A percentile compares a stretch with the other conserved stretches of the same genome.
Evolutionary conservation across 2,888 invertebrate species (phyloP).

Genomic region (Sinhomidia bicolor): DNA sequence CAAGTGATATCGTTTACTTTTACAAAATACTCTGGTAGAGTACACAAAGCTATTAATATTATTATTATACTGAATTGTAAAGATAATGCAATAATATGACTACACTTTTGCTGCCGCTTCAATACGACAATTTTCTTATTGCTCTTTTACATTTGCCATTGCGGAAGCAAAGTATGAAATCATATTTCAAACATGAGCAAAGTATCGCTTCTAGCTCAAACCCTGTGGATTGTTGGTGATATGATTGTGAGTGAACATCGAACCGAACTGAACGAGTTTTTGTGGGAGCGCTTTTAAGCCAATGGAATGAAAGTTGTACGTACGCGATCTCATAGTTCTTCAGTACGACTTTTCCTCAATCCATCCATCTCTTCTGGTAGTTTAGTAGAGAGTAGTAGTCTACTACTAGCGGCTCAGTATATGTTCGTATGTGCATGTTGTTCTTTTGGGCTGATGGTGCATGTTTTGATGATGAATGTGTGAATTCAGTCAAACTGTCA

Average conservation of each 20-base stretch:
- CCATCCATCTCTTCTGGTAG: background rate
- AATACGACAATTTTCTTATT: background rate
- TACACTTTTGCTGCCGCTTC: too few species aligned
- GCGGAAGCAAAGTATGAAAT: background rate
- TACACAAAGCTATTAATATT: too few species aligned
- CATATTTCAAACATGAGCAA: background rate
- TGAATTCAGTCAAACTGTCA: constrained; percentile 69
- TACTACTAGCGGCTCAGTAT: too few species aligned
- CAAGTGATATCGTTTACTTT: background rate
- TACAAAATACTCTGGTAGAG: too few species aligned
- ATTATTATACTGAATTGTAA: background rate
- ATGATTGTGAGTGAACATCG: background rate
- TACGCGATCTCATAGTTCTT: background rate
- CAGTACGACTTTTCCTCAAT: background rate
- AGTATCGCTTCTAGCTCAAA: background rate
- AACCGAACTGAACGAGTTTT: background rate
- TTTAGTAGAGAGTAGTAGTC: too few species aligned
- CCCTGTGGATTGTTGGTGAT: background rate
- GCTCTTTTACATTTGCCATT: background rate
- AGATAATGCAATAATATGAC: background rate
- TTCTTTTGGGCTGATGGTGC: constrained; percentile 37
- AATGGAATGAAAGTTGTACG: background rate
- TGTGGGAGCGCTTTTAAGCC: background rate
- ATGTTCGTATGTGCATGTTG: too few species aligned
- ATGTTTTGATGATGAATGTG: constrained; percentile 62